Base-by-base conservation (phyloP, 53 echinoderm and acorn worm genomes). In the Luidia sarsii region DNA sequence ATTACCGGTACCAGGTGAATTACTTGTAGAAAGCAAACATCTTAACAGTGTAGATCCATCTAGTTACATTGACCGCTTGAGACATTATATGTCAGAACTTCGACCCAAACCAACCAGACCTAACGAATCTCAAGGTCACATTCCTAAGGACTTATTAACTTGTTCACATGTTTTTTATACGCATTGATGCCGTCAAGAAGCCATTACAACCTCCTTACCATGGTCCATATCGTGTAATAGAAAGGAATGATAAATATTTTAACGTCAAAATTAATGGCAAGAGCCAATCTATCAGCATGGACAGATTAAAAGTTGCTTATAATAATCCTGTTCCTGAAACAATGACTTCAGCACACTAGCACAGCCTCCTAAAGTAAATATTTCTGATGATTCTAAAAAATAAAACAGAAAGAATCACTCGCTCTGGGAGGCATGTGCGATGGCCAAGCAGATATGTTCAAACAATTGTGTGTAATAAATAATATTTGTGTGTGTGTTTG, bases 1-100 rank as follows among this genome's bases (percentile, higher is more conserved):
- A 51, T 64, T 91, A 37, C 91, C 91, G 10, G 68, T 91, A 37
- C 91, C 91, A 18, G 68, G 80, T 20, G 74, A 87, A 33, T 80
- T 91, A 66, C 71, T 91, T 37, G 32, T 77, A 46, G 50, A 80
- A 31, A 31, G 28, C 14, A 7, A 23, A 2, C 50, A 70, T 1
- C 55, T 36, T 16, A 14, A 62, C 7, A 23, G 48, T 16, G 53
- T 19, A 3, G 84, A 91, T 25, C 87, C 84, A 22, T 23, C 50
- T 5, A 43, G 71, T 29, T 87, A 79, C 54, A 66, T 83, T 18
- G 66, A 91, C 41, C 69, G 91, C 18, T 32, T 91, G 8, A 36
- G 70, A 24, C 75, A 36, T 11, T 52, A 77, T 24, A 83, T 91
- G 87, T 54, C 54, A 8, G 22, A 50, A 21, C 19, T 87, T 16